These are phyloP conservation scores for Paratilapia polleni DNA, from an alignment of 2,113 vertebrate species.

Conservation along the genomic window DNA sequence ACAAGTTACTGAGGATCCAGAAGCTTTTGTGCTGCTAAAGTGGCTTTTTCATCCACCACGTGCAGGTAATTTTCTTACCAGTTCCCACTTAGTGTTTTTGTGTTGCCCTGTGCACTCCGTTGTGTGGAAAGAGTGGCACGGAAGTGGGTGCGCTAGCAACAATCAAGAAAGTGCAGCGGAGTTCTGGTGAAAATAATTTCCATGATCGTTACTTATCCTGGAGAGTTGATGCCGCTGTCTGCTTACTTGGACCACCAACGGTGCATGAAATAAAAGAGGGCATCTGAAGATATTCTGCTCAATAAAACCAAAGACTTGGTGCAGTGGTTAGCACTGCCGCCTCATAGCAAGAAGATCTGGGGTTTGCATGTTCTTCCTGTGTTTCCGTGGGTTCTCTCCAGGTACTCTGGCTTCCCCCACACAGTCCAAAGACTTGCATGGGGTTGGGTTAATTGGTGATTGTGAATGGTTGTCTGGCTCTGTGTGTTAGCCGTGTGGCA, in stretches of 20 bases:
- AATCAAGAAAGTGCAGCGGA: conserved; percentile 5
- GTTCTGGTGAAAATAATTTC: conserved; percentile 35
- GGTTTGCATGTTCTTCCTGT: too few species aligned
- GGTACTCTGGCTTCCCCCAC: neutral
- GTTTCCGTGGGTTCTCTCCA: neutral
- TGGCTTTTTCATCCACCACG: conserved; percentile 25
- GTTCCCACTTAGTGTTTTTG: conserved; percentile 16
- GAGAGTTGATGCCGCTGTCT: neutral
- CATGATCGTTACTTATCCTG: neutral
- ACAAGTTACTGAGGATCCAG: neutral
- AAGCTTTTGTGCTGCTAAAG: conserved; percentile 1
- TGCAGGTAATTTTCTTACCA: conserved; percentile 42
- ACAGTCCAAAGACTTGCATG: neutral
- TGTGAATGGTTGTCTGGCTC: neutral
- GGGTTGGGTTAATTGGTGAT: neutral
- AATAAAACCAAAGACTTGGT: too few species aligned
- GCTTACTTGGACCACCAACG: neutral
- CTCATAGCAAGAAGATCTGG: too few species aligned
- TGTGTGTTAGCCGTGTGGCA: neutral
- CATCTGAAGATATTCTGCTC: neutral
- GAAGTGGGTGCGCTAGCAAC: conserved; percentile 8
- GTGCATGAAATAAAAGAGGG: neutral
- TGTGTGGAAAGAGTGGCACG: neutral
- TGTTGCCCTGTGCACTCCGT: neutral
- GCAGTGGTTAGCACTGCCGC: too few species aligned